These are phyloP conservation scores for Papilio machaon DNA, from an alignment of 1,140 invertebrate species.

Conservation along the genomic window DNA sequence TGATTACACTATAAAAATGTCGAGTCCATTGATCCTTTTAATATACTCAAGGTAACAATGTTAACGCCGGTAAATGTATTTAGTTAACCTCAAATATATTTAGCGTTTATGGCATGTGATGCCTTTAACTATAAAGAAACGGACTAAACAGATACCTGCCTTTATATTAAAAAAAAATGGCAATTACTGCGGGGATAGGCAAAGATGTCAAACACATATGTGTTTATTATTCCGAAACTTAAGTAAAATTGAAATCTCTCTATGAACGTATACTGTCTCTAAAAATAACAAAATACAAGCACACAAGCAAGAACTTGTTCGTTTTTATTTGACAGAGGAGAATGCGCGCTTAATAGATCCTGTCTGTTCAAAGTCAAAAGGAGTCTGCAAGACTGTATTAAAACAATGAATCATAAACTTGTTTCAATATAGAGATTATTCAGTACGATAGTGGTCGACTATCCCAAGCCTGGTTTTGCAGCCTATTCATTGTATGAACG, in stretches of 20 bases:
- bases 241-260: no score
- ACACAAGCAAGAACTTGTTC: no score
- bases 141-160: neutral
- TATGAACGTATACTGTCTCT: no score
- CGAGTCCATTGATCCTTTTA: neutral
- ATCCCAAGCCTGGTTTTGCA: conserved; percentile 9
- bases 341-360: neutral
- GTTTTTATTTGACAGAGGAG: neutral
- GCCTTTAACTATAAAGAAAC: neutral
- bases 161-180: no score
- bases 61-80: conserved; percentile 24
- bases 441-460: conserved; percentile 24
- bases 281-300: no score
- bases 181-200: no score
- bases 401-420: conserved; percentile 40
- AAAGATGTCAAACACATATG: no score
- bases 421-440: conserved; percentile 32
- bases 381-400: conserved; percentile 14
- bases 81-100: conserved; percentile 26
- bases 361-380: neutral
- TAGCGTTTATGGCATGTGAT: conserved; percentile 17
- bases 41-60: conserved; percentile 18
- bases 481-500: conserved; percentile 5
- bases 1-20: conserved; percentile 6
- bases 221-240: no score